phyloP scores from a whole-genome alignment of 2,113 vertebrate species.

The Atrichornis clamosus region DNA sequence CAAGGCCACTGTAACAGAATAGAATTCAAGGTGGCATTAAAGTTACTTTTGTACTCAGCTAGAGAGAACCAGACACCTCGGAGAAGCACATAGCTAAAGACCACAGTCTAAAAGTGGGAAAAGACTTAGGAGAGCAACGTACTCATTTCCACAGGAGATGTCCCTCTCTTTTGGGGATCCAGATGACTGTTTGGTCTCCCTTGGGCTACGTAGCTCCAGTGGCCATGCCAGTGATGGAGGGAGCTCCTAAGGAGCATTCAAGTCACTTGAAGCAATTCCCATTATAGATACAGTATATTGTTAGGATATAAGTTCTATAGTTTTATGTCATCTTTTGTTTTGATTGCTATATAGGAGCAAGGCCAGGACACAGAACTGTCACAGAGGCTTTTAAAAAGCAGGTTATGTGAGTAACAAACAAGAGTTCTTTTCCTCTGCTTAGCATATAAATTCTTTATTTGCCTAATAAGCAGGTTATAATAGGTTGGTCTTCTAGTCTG shows the following conservation, averaged over 20 bases:
- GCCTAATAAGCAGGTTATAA: background rate
- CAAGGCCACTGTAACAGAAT: background rate
- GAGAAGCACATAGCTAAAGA: background rate
- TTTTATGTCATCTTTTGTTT: background rate
- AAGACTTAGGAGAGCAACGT: background rate
- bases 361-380: background rate
- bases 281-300: background rate
- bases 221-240: background rate
- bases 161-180: background rate
- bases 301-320: background rate
- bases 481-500: background rate
- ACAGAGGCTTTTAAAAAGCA: background rate
- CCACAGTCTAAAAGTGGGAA: background rate
- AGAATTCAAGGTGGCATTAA: constrained; percentile 47
- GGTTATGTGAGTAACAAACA: background rate
- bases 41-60: constrained; percentile 45
- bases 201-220: background rate
- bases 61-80: constrained; percentile 6
- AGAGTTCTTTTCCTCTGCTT: background rate
- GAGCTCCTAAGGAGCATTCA: background rate
- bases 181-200: background rate
- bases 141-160: background rate
- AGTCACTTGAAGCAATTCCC: background rate
- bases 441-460: background rate
- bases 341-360: background rate